Evolutionary conservation across 2,888 invertebrate species (phyloP).

Genomic region (Villa cingulata): DNA sequence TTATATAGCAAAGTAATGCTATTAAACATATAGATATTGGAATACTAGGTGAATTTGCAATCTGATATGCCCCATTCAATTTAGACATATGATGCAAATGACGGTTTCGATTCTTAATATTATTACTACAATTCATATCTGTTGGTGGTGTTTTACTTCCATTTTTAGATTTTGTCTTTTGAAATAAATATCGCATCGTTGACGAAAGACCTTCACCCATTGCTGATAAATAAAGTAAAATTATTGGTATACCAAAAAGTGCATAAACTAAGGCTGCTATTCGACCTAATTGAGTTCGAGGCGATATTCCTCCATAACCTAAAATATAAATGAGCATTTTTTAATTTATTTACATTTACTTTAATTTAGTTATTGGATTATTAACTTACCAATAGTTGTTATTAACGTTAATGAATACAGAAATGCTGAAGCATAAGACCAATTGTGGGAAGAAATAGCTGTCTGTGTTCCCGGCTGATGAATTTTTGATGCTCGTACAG

Average conservation of each 20-base stretch:
- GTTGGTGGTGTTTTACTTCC: conserved; percentile 26
- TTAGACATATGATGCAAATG: conserved; percentile 8
- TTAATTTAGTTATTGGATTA: too few species aligned
- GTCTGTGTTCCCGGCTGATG: conserved; percentile 34
- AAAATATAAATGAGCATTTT: conserved; percentile 26
- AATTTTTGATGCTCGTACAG: conserved; percentile 33
- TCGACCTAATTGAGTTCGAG: conserved; percentile 61
- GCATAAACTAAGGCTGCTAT: conserved; percentile 74
- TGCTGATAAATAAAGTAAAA: conserved; percentile 76
- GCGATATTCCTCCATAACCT: conserved; percentile 78
- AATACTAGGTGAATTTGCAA: conserved; percentile 42
- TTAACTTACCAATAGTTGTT: conserved; percentile 77
- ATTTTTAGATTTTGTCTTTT: conserved; percentile 36
- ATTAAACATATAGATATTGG: conserved; percentile 77
- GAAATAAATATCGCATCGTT: conserved; percentile 58
- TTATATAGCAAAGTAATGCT: conserved; percentile 74
- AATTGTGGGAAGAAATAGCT: conserved; percentile 48
- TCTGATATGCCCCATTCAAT: conserved; percentile 3
- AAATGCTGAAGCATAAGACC: conserved; percentile 87
- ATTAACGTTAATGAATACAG: conserved; percentile 87
- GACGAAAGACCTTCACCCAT: conserved; percentile 76
- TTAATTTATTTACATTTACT: too few species aligned
- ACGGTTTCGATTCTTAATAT: conserved; percentile 1
- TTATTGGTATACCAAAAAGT: conserved; percentile 73
- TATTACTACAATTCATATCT: conserved; percentile 17